These are phyloP conservation scores for Oikopleura vanhoeffeni DNA, from an alignment of 23 tunicate genomes.

Conservation along the genomic window DNA sequence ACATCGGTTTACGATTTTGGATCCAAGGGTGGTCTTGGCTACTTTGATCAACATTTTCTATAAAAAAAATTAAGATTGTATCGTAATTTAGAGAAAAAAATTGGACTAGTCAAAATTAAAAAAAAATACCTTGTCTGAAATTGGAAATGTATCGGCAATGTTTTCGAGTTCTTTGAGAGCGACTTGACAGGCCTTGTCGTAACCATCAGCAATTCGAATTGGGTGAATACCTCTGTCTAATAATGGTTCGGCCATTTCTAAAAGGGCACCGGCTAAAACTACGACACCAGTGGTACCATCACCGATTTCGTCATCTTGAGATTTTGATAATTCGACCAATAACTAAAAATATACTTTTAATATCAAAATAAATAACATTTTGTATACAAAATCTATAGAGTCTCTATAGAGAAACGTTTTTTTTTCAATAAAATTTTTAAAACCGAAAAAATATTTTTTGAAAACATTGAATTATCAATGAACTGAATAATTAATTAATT, in stretches of 20 bases:
- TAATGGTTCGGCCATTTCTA: conserved; percentile 93
- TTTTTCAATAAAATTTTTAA: too few relatives aligned
- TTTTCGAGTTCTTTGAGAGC: conserved; percentile 54
- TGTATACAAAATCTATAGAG: too few relatives aligned
- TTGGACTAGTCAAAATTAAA: conserved; percentile 17
- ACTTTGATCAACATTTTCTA: conserved; percentile 16
- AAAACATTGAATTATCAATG: too few relatives aligned
- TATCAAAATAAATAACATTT: too few relatives aligned
- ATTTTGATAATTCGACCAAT: conserved; percentile 94
- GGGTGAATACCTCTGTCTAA: conserved; percentile 94
- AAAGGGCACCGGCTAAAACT: conserved; percentile 88
- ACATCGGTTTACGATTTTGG: conserved; percentile 89
- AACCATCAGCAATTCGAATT: conserved; percentile 91
- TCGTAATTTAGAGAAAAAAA: not conserved
- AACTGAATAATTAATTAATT: too few relatives aligned
- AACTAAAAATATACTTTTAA: conserved; percentile 12
- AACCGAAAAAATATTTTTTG: too few relatives aligned
- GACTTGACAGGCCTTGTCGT: conserved; percentile 75
- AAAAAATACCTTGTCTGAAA: conserved; percentile 36
- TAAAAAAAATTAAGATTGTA: not conserved
- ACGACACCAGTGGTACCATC: conserved; percentile 99
- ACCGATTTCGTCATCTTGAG: conserved; percentile 99
- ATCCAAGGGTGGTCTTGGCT: conserved; percentile 93
- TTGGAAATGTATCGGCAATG: conserved; percentile 63
- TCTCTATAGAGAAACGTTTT: too few relatives aligned